Conservation (phyloP, 2,113 vertebrate genomes). For the Nothoprocta pentlandii region DNA sequence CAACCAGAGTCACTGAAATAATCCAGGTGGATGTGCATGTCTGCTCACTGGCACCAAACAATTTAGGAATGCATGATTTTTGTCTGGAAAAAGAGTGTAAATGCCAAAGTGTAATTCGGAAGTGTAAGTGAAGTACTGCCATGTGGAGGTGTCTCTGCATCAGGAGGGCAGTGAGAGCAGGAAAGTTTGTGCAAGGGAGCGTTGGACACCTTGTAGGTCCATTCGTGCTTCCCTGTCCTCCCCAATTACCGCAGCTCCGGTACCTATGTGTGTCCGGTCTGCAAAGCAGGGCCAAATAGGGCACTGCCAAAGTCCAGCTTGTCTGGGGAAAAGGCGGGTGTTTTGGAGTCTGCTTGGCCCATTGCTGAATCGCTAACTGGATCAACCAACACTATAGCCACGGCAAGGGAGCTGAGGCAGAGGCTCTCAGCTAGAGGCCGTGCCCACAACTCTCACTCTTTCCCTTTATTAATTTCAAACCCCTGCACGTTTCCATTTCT, state of each 20-base stretch:
- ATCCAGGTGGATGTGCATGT: not conserved
- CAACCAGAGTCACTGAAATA: not conserved
- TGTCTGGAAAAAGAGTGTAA: too few species aligned
- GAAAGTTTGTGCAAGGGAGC: not conserved
- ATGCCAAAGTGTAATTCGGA: not conserved
- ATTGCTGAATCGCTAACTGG: not conserved
- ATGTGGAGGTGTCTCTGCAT: not conserved
- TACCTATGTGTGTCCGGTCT: not conserved
- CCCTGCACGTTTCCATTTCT: not conserved
- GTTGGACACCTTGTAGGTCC: not conserved
- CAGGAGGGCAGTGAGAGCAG: not conserved
- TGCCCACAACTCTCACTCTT: rapidly evolving
- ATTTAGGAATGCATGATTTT: not conserved
- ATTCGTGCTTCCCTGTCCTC: not conserved
- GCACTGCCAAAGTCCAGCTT: not conserved
- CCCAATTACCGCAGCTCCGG: not conserved
- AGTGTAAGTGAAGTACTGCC: not conserved
- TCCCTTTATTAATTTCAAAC: not conserved
- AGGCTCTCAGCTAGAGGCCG: not conserved
- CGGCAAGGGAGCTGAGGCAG: not conserved
- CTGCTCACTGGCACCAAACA: not conserved
- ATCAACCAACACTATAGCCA: not conserved
- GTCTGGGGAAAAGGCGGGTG: not conserved
- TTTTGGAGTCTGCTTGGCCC: not conserved
- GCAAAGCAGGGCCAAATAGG: not conserved